These are phyloP conservation scores for Salminus brasiliensis DNA, from an alignment of 2,113 vertebrate genomes.

Conservation along the genomic window DNA sequence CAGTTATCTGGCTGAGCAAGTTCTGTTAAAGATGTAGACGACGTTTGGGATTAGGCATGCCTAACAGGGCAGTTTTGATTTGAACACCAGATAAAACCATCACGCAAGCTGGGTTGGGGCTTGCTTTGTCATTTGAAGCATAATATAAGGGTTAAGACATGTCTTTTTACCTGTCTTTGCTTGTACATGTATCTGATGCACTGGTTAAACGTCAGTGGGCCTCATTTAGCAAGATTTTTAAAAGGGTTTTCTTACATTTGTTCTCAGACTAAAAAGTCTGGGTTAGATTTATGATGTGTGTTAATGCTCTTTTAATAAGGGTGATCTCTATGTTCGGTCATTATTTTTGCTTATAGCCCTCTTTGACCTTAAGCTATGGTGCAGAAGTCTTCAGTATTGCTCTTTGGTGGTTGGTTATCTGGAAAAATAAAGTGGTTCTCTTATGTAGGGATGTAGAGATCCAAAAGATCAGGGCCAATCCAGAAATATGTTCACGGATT, in stretches of 20 bases:
- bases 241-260: background rate
- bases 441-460: too few relatives aligned
- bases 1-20: constrained; percentile 36
- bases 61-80: background rate
- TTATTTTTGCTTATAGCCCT: background rate
- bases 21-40: background rate
- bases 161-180: background rate
- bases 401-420: too few relatives aligned
- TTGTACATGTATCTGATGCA: background rate
- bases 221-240: background rate
- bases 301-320: background rate
- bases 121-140: background rate
- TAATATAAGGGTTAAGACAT: background rate
- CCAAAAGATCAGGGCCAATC: too few relatives aligned
- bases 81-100: background rate
- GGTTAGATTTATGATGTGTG: background rate
- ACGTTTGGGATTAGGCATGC: background rate
- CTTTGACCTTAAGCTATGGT: background rate
- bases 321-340: background rate
- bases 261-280: background rate
- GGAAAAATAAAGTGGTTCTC: too few relatives aligned
- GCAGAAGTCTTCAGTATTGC: background rate
- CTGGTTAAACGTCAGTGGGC: background rate
- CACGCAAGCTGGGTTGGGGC: background rate
- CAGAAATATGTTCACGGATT: too few relatives aligned